Base-by-base conservation (phyloP, 2,113 vertebrate species). In the Albula glossodonta region DNA sequence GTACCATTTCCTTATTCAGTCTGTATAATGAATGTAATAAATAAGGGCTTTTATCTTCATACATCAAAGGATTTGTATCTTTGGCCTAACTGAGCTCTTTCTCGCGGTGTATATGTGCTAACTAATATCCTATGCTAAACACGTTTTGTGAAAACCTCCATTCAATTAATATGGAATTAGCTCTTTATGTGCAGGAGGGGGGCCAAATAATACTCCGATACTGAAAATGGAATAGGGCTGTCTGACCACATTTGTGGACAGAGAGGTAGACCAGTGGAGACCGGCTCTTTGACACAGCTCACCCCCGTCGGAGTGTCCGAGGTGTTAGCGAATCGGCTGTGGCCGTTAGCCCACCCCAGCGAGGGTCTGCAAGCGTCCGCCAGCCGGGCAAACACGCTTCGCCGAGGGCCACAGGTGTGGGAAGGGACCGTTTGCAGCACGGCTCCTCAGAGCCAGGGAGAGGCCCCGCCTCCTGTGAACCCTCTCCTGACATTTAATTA, bases 401-500 rank as follows among this genome's bases (percentile, higher is more conserved):
- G 8, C 63, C 17, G 7, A 66, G 19, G 60, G 60, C 22, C 6
- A 19, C 22, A 19, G 15, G 17, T 66, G 2, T 22, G 19, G 60
- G 60, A 22, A 3, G 60, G 60, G 17, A 60, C 56, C 60, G 7
- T 22, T 66, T 66, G 22, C 60, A 66, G 17, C 15, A 66, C 22
- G 15, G 31, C 31, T 41, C 60, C 60, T 19, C 60, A 19, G 19
- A 22, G 17, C 60, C 60, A 19, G 60, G 3, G 60, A 22, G 5
- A 60, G 56, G 56, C 6, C 56, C 56, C 31, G 63, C 60, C 57
- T 66, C 31, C 13, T 60, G 80, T 63, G 66, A 82, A 60, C 51
- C n/a, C 84, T n/a, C 83, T 49, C 49, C 49, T 87, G 84, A 86
- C 86, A 82, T 89, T 88, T 90, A 88, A 91, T 89, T 89, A 89